Base-by-base conservation (phyloP, 2,113 vertebrate genomes). In the Etheostoma spectabile region DNA sequence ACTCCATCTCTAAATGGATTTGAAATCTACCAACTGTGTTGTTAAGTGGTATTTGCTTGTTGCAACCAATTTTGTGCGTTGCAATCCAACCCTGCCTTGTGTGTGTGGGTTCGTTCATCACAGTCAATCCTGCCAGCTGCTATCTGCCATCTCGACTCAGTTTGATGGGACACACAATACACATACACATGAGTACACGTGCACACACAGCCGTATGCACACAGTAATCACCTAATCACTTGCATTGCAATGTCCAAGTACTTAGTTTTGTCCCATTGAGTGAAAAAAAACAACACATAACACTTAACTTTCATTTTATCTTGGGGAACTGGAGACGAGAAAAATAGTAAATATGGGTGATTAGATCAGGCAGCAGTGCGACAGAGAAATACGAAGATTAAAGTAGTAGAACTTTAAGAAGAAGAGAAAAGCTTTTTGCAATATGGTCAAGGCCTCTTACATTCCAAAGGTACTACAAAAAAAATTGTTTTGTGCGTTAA, bases 81-180 rank as follows among this genome's bases (percentile, higher is more conserved):
- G n/a, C 55, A 57, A 57, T 59, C 49, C 19, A 33, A 53, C 19
- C 38, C 8, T 48, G 52, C 35, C 35, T 7, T 62, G n/a, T 48
- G 66, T 72, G 59, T 67, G 15, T 27, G 27, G 1, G 27, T 27
- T 1, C 3, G 51, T 82, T 70, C 60, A 80, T 79, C 81, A 80
- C 79, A 85, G 74, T 83, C 80, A 85, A 65, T 56, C 52, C 77
- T 82, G 59, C 77, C 87, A 89, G 78, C 80, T 91, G 87, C 86
- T 72, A 45, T 82, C 78, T 89, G 81, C 86, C 88, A 80, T 73
- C 68, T 45, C 72, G 66, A 88, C 80, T 89, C 75, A 88, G 61
- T 82, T 84, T 70, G 60, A 86, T 82, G 77, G 69, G 82, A 79
- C 72, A 76, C 56, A 82, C 55, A 70, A 66, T 27, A 30, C 45